Evolutionary conservation across 2,113 vertebrate species (phyloP).

Genomic region (Reinhardtius hippoglossoides): DNA sequence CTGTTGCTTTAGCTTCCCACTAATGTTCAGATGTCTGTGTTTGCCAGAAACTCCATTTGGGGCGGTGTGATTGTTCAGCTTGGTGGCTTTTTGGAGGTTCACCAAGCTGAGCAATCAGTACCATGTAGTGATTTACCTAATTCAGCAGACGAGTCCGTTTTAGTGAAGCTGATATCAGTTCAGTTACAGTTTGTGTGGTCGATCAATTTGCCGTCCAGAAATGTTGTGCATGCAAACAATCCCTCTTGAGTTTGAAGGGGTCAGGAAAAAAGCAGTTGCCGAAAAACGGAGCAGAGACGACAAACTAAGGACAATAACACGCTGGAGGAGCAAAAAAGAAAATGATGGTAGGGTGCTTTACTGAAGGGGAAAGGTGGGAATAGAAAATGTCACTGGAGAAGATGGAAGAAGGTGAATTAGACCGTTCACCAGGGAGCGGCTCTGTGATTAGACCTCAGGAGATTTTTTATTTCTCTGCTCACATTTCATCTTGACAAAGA

Average conservation of each 20-base stretch:
- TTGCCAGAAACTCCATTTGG: constrained; percentile 34
- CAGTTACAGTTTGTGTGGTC: constrained; percentile 24
- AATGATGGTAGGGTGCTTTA: not conserved
- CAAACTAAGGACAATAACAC: not conserved
- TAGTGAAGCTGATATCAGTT: constrained; percentile 37
- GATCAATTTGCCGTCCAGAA: constrained; percentile 35
- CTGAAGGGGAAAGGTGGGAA: not conserved
- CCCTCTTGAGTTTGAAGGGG: not conserved
- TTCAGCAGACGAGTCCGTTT: constrained; percentile 32
- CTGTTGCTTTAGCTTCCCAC: constrained; percentile 16
- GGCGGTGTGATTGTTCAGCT: constrained; percentile 61
- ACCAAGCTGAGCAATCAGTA: constrained; percentile 65
- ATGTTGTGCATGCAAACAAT: constrained; percentile 31
- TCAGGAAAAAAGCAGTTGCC: not conserved
- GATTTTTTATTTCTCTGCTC: constrained; percentile 29
- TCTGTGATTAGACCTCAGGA: constrained; percentile 28
- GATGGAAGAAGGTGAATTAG: constrained; percentile 6
- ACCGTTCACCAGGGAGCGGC: constrained; percentile 11
- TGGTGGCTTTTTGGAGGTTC: constrained; percentile 51
- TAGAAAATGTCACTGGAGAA: constrained; percentile 1
- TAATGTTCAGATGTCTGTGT: constrained; percentile 27
- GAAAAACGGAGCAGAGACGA: not conserved
- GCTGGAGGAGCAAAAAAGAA: not conserved
- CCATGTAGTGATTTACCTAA: constrained; percentile 43
- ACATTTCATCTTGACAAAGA: constrained; percentile 6